phyloP scores from a whole-genome alignment of 2,113 vertebrate genomes.

The Thymallus thymallus region DNA sequence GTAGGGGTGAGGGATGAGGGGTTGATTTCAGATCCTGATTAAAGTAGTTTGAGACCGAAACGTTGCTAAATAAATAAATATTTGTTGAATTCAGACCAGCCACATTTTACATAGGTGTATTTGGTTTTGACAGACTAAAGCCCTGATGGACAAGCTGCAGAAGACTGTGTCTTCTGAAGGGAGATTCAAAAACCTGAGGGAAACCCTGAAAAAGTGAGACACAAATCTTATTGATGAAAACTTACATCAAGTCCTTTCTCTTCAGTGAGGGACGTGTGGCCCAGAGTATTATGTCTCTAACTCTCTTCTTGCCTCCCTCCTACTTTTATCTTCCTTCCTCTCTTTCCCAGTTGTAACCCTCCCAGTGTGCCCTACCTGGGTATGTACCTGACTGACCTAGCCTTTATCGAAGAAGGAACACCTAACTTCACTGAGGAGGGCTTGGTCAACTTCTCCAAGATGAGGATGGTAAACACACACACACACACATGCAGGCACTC shows the following conservation, averaged over 20 bases:
- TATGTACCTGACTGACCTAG: slow-evolving; percentile 97
- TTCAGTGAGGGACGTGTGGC: no score
- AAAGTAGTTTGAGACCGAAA: no score
- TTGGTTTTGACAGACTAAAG: slow-evolving; percentile 82
- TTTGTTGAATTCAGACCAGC: not conserved
- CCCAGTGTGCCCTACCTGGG: slow-evolving; percentile 96
- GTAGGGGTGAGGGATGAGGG: no score
- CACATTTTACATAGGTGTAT: slow-evolving; percentile 20
- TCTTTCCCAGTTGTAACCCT: slow-evolving; percentile 86
- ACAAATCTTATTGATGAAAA: not conserved
- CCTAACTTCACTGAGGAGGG: slow-evolving; percentile 98
- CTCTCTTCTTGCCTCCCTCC: no score
- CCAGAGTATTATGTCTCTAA: no score
- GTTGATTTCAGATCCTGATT: no score
- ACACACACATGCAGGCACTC: not conserved
- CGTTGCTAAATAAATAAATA: no score
- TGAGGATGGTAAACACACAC: slow-evolving; percentile 88
- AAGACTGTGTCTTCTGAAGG: slow-evolving; percentile 98
- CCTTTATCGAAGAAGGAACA: slow-evolving; percentile 97
- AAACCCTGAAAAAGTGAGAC: slow-evolving; percentile 96
- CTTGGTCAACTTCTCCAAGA: slow-evolving; percentile 99
- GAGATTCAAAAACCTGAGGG: slow-evolving; percentile 98
- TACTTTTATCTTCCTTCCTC: no score
- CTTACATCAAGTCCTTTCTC: no score
- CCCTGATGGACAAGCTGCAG: slow-evolving; percentile 97